Percentiles rank a stretch among this genome's conserved stretches.
Evolutionary conservation across 2,113 vertebrate species (phyloP).

Genomic region (Cavia porcellus): DNA sequence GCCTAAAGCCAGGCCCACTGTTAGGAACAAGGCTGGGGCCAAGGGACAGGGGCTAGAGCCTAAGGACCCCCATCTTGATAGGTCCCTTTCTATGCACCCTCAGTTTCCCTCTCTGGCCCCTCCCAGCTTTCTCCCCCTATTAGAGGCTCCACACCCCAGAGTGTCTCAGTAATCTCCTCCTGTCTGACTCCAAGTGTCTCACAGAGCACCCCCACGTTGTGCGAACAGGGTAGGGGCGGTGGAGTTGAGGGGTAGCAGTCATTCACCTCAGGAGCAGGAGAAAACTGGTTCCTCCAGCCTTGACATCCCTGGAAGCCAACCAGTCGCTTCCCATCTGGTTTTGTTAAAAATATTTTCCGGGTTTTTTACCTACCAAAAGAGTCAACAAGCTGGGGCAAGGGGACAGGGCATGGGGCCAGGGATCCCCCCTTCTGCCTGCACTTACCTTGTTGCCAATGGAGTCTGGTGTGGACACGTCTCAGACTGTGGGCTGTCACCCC

Average conservation of each 20-base stretch:
- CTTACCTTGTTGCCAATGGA: slow-evolving; percentile 65
- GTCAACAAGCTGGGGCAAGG: background rate
- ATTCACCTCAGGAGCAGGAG: background rate
- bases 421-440: background rate
- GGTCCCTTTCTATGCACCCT: background rate
- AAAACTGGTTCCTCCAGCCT: background rate
- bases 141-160: background rate
- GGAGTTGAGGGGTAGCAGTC: background rate
- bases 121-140: background rate
- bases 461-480: background rate
- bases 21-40: slow-evolving; percentile 36
- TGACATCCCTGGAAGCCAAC: background rate
- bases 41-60: background rate
- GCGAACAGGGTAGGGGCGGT: background rate
- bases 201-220: background rate
- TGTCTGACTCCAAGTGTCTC: background rate
- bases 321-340: slow-evolving; percentile 70
- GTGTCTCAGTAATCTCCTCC: background rate
- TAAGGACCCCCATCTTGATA: background rate
- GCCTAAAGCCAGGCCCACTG: slow-evolving; percentile 67
- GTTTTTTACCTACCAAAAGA: slow-evolving; percentile 64
- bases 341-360: slow-evolving; percentile 75
- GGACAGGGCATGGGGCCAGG: background rate
- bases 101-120: background rate
- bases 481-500: slow-evolving; percentile 54